Percentiles rank a stretch among this genome's conserved stretches.
These are phyloP conservation scores for Globodera rostochiensis DNA, from an alignment of 1,140 invertebrate genomes.

Conservation along the genomic window DNA sequence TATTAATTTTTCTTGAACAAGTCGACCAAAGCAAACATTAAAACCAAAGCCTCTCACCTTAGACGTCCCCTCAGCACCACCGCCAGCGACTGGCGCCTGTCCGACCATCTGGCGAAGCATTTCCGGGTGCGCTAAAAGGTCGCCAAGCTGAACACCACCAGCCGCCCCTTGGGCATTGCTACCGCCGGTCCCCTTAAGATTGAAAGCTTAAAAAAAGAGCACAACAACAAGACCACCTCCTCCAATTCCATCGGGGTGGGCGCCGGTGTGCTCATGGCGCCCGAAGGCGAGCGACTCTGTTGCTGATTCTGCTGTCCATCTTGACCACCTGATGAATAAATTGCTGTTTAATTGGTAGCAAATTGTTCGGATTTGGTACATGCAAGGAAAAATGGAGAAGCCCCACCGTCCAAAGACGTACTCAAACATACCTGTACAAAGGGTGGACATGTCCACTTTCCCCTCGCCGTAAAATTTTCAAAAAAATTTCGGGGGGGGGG, in stretches of 20 bases:
- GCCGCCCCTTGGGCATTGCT: background rate
- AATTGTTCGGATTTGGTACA: too few species aligned
- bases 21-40: too few species aligned
- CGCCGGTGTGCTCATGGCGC: conserved; percentile 21
- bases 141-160: background rate
- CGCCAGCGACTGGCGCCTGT: background rate
- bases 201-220: background rate
- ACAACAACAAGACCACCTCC: background rate
- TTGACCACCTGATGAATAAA: background rate
- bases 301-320: conserved; percentile 16
- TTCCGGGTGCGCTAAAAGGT: background rate
- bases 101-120: background rate
- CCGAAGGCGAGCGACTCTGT: conserved; percentile 28
- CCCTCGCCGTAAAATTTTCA: too few species aligned
- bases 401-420: too few species aligned
- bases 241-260: conserved; percentile 28
- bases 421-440: too few species aligned
- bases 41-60: background rate
- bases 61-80: background rate
- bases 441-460: too few species aligned
- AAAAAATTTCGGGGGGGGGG: too few species aligned
- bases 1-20: too few species aligned
- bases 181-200: background rate
- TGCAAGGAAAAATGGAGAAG: too few species aligned
- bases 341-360: too few species aligned